Conservation (phyloP, 2,797 vertebrate genomes). For the Balearica regulorum region DNA sequence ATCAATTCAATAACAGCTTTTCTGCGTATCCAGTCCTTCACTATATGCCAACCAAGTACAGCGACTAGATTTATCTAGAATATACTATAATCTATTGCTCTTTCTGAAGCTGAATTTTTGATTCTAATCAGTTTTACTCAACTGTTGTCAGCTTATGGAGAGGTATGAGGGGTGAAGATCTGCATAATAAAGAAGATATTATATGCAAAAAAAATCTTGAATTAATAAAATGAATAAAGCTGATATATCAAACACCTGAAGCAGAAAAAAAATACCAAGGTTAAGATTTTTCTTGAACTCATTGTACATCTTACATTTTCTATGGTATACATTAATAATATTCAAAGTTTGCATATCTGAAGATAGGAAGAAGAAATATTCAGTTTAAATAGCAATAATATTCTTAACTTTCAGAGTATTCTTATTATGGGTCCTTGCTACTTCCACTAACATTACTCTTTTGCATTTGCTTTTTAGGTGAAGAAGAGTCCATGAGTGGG, state of each 20-base stretch:
- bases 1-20: background rate
- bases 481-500: background rate
- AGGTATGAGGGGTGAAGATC: background rate
- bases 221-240: background rate
- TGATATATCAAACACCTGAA: background rate
- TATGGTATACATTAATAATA: background rate
- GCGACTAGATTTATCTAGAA: background rate
- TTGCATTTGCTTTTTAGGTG: background rate
- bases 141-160: background rate
- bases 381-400: background rate
- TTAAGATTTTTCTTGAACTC: conserved; percentile 19
- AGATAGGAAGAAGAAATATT: background rate
- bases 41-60: background rate
- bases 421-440: background rate
- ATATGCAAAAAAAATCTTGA: background rate
- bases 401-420: background rate
- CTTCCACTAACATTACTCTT: background rate
- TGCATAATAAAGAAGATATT: background rate
- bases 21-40: background rate
- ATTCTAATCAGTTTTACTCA: conserved; percentile 2
- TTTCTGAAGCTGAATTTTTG: background rate
- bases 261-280: background rate
- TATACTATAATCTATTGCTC: background rate
- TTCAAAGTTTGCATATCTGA: background rate
- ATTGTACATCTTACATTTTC: background rate